These are phyloP conservation scores for Sinocyclocheilus anophthalmus DNA, from an alignment of 2,113 vertebrate species.

Conservation along the genomic window DNA sequence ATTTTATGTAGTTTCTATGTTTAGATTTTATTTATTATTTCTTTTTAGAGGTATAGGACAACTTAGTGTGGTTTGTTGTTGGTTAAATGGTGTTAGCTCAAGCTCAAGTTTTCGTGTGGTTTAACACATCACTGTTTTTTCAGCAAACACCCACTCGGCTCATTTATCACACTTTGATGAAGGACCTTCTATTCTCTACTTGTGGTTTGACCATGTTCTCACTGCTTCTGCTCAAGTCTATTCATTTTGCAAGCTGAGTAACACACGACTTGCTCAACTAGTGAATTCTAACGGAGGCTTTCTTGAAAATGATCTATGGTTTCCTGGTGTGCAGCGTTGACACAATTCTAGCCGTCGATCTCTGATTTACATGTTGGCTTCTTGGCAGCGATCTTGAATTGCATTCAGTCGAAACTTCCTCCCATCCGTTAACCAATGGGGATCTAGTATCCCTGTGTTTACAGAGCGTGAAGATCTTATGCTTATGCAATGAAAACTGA, in stretches of 20 bases:
- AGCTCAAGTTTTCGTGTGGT: background rate
- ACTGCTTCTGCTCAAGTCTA: background rate
- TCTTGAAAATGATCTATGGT: background rate
- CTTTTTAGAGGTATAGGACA: too few species aligned
- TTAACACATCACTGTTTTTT: background rate
- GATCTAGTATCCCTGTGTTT: background rate
- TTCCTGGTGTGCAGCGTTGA: background rate
- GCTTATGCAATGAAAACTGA: background rate
- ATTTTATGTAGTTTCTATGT: background rate
- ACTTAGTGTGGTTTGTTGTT: background rate
- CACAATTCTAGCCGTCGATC: background rate
- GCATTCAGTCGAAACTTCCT: background rate
- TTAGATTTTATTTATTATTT: background rate
- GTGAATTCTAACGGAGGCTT: background rate
- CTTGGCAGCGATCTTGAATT: conserved; percentile 4
- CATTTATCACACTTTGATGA: too few species aligned
- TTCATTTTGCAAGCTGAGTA: background rate
- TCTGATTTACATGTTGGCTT: background rate
- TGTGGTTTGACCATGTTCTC: background rate
- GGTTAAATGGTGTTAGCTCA: too few species aligned
- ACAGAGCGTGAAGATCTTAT: background rate
- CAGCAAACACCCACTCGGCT: background rate
- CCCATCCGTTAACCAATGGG: background rate
- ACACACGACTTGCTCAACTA: conserved; percentile 15
- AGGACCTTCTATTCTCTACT: background rate